Conservation (phyloP, 2,888 invertebrate species). For the Volucella bombylans region DNA sequence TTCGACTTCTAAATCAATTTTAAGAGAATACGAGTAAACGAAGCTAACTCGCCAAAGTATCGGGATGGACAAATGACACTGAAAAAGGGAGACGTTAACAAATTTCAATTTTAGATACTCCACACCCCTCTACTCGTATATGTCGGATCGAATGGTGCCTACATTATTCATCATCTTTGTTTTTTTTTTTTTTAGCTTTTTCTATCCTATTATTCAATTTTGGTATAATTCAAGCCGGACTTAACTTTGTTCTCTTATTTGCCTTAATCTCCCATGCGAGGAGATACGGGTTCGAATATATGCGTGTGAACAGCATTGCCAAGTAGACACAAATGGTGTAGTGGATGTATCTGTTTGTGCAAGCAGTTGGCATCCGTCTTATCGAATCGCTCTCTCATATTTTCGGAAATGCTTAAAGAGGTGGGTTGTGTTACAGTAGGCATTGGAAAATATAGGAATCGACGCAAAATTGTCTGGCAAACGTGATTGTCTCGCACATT, state of each 20-base stretch:
- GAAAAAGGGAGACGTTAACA: slow-evolving; percentile 67
- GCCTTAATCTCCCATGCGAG: neutral
- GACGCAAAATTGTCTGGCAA: too few species aligned
- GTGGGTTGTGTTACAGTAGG: too few species aligned
- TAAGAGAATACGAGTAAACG: slow-evolving; percentile 36
- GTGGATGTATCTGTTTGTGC: too few species aligned
- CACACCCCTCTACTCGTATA: neutral
- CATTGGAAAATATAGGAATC: too few species aligned
- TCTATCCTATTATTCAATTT: slow-evolving; percentile 65
- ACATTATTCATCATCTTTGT: slow-evolving; percentile 48
- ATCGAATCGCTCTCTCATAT: too few species aligned
- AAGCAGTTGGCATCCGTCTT: too few species aligned
- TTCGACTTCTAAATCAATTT: slow-evolving; percentile 44
- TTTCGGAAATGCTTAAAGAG: too few species aligned
- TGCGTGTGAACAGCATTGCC: too few species aligned
- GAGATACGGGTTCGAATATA: neutral
- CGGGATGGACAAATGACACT: slow-evolving; percentile 54
- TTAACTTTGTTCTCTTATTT: slow-evolving; percentile 35
- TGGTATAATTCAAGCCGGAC: slow-evolving; percentile 38
- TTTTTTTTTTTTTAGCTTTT: neutral
- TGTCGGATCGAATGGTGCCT: neutral
- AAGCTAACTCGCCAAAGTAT: slow-evolving; percentile 40
- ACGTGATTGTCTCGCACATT: too few species aligned
- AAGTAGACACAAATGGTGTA: too few species aligned
- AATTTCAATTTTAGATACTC: slow-evolving; percentile 59